Base-by-base conservation (phyloP, 2,888 invertebrate species). In the Empis livida region DNA sequence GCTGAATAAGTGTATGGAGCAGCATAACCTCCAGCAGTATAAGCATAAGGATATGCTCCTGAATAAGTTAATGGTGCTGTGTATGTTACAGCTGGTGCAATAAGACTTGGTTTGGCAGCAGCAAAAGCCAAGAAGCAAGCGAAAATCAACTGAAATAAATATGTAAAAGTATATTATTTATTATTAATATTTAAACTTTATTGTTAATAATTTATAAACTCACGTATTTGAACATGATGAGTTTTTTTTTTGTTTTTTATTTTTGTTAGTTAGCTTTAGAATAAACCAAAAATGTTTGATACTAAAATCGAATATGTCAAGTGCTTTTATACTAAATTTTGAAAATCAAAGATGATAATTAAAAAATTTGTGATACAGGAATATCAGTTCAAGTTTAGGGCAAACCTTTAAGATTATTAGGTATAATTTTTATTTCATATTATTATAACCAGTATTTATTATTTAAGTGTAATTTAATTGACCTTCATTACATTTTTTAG, bases 11-110 rank as follows among this genome's bases (percentile, higher is more conserved):
- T 17, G 13, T 17, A n/a, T 30, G 42, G 42, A 6, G 42, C 42
- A 43, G 46, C 37, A 15, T 46, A 42, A 14, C 31, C 8, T 16
- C 31, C 44, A 32, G 47, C 44, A 32, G 47, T 20, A 35, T 47
- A 47, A 15, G 47, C 31, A 11, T 42, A 6, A 5, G 42, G 42
- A 37, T 37, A 37, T 13, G 39, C 15, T 6, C 20, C 17, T 16
- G 40, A 17, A 40, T 40, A 40, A 13, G 40, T 11, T 6, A 41
- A 35, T 11, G 45, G 45, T 11, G 49, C 15, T 15, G 15, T 38
- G 10, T 38, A 38, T 15, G 38, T 43, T 38, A 41, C 10, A 15
- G 38, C 38, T 15, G 15, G 14, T 9, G 13, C n/a, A 35, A 35
- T 13, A 35, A n/a, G n/a, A 13, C 35, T n/a, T 35, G 35, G 35